phyloP scores from a whole-genome alignment of 1,140 invertebrate genomes.

The Homalodisca vitripennis region DNA sequence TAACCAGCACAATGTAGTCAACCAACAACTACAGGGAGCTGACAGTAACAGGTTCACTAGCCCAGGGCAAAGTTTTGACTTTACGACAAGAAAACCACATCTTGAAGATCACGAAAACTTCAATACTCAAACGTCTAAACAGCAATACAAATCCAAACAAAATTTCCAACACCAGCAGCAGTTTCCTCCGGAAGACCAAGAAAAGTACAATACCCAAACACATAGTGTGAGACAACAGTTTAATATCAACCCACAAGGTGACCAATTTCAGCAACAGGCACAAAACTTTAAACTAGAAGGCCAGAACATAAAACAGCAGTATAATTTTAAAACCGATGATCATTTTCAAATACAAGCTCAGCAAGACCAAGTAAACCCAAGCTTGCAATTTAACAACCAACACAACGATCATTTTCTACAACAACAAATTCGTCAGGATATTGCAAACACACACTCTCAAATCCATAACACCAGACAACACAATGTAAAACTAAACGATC shows the following conservation, averaged over 20 bases:
- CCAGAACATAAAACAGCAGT: background rate
- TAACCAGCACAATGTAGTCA: constrained; percentile 12
- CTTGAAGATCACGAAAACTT: constrained; percentile 10
- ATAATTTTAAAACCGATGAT: background rate
- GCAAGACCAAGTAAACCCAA: background rate
- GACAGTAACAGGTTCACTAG: constrained; percentile 6
- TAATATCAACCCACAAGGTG: background rate
- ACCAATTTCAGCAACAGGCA: background rate
- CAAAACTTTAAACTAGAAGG: background rate
- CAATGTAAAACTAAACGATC: too few relatives aligned
- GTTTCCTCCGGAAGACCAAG: constrained; percentile 3
- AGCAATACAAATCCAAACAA: constrained; percentile 6
- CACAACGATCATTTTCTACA: constrained; percentile 11
- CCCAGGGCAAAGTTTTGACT: constrained; percentile 21
- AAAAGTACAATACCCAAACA: constrained; percentile 1
- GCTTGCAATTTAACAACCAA: background rate
- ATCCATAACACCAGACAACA: too few relatives aligned
- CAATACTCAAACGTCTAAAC: constrained; percentile 7
- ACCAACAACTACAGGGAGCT: constrained; percentile 3
- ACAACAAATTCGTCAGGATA: background rate
- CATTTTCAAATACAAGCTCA: background rate
- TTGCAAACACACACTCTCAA: too few relatives aligned
- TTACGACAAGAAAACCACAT: background rate
- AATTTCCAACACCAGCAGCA: constrained; percentile 23
- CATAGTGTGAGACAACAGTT: constrained; percentile 6